Evolutionary conservation across 2,888 invertebrate species (phyloP).

Genomic region (Elegia similella): DNA sequence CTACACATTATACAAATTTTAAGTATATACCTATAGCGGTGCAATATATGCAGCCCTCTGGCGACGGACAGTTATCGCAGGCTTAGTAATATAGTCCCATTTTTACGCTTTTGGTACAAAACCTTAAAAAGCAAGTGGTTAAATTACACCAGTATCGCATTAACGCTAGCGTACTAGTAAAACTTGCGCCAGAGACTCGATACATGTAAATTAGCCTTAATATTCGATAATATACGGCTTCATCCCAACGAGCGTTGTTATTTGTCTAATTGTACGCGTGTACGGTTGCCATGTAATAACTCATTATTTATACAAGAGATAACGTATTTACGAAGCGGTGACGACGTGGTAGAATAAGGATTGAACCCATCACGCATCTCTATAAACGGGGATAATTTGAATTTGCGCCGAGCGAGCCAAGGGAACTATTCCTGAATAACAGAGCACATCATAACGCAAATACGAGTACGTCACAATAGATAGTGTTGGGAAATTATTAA

Average conservation of each 20-base stretch:
- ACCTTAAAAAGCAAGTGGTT: too few relatives aligned
- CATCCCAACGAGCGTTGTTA: neutral
- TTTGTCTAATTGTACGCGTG: neutral
- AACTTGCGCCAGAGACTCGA: too few relatives aligned
- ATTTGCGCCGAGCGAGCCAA: slow-evolving; percentile 30
- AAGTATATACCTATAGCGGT: too few relatives aligned
- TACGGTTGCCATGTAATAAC: slow-evolving; percentile 8
- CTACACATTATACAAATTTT: too few relatives aligned
- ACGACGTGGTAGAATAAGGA: neutral
- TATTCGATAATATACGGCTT: neutral
- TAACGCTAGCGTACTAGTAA: too few relatives aligned
- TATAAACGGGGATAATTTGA: slow-evolving; percentile 37
- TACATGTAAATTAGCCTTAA: neutral
- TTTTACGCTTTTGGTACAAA: too few relatives aligned
- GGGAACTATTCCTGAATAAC: slow-evolving; percentile 41
- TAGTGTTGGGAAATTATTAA: slow-evolving; percentile 10
- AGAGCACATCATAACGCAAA: slow-evolving; percentile 43
- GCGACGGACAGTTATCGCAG: too few relatives aligned
- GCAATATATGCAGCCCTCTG: too few relatives aligned
- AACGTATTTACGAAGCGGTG: slow-evolving; percentile 4
- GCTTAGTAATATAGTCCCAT: too few relatives aligned
- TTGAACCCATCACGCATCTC: slow-evolving; percentile 20
- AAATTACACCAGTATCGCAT: too few relatives aligned
- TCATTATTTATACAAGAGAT: slow-evolving; percentile 11
- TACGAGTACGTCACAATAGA: slow-evolving; percentile 48